Conservation (phyloP, 2,113 vertebrate genomes). For the Sus scrofa region T2T-Sscrofa CM000824.6:57950001-57950500, state of each 20-base stretch:
- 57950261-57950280: not conserved
- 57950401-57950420: not conserved
- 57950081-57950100: not conserved
- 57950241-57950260: not conserved
- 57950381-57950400: not conserved
- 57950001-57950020: not conserved
- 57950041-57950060: not conserved
- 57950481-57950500: not conserved
- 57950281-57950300: not conserved
- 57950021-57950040: not conserved
- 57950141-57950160: not conserved
- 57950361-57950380: not conserved
- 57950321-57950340: constrained; percentile 28
- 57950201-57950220: not conserved
- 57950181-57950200: not conserved
- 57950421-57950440: not conserved
- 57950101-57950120: constrained; percentile 12
- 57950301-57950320: not conserved
- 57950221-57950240: constrained; percentile 42
- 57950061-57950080: not conserved
- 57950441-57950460: not conserved
- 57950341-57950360: constrained; percentile 1
- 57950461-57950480: not conserved
- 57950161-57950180: not conserved
- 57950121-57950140: not conserved